phyloP scores from a whole-genome alignment of 2,888 invertebrate species.

The Athalia circularis region DNA sequence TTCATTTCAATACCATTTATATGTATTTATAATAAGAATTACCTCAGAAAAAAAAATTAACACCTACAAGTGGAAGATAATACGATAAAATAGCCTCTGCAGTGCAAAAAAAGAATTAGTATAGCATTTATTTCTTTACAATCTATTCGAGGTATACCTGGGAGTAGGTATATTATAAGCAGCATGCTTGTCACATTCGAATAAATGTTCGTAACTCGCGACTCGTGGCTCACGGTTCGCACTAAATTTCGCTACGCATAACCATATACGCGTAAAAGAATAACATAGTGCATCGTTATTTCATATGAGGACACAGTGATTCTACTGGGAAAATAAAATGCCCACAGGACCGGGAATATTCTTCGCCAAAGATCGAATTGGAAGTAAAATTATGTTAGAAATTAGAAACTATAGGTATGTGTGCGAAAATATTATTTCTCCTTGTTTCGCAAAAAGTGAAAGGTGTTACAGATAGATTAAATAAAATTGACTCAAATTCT shows the following conservation, averaged over 20 bases:
- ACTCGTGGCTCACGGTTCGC: neutral
- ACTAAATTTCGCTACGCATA: slow-evolving; percentile 3
- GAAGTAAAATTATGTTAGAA: neutral
- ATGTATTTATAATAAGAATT: too few species aligned
- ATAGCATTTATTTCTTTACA: slow-evolving; percentile 2
- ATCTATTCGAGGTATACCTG: slow-evolving; percentile 17
- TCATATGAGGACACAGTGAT: neutral
- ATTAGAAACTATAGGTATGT: neutral
- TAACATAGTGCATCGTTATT: slow-evolving; percentile 9
- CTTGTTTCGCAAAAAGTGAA: neutral
- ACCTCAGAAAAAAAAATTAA: too few species aligned
- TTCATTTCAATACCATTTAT: neutral
- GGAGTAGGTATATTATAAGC: slow-evolving; percentile 2
- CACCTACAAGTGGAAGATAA: slow-evolving; percentile 8
- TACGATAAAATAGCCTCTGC: neutral
- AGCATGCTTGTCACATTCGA: neutral
- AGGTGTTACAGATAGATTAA: neutral
- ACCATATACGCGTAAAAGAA: neutral
- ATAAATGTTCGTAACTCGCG: neutral
- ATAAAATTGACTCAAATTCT: neutral
- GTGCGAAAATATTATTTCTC: neutral
- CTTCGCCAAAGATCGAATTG: neutral
- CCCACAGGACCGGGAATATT: slow-evolving; percentile 7
- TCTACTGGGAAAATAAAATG: slow-evolving; percentile 10
- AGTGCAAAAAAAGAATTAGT: neutral